Percentiles rank a stretch among this genome's conserved stretches.
phyloP scores from a whole-genome alignment of 1,140 invertebrate genomes.

The Meloidogyne floridensis region DNA sequence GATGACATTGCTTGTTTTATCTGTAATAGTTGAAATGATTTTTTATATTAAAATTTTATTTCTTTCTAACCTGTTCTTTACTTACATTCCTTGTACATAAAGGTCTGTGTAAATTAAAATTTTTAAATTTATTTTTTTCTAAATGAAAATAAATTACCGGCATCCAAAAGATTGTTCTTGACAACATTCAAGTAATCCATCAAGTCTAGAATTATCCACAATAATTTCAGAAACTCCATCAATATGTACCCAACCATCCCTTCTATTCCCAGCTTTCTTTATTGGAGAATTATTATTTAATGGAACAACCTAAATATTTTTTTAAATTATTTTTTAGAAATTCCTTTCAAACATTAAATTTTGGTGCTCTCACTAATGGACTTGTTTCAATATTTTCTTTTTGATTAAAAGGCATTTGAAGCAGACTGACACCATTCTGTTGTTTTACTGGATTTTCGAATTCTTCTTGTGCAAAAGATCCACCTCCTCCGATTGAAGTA shows the following conservation, averaged over 20 bases:
- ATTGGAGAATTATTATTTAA: constrained; percentile 10
- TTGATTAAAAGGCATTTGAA: not conserved
- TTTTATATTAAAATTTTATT: not conserved
- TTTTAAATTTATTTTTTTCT: not conserved
- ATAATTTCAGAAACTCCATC: not conserved
- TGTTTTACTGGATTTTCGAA: not conserved
- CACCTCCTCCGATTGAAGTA: constrained; percentile 9
- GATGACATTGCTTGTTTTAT: constrained; percentile 32
- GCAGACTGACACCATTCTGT: not conserved
- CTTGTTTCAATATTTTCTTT: constrained; percentile 5
- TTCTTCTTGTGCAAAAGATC: constrained; percentile 17
- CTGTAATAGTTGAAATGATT: constrained; percentile 9
- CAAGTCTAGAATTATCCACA: constrained; percentile 4
- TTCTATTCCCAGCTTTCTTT: not conserved
- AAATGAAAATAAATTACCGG: constrained; percentile 10
- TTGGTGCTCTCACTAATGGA: constrained; percentile 17
- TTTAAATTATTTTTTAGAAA: not conserved
- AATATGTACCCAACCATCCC: not conserved
- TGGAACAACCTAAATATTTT: not conserved
- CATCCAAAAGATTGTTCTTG: constrained; percentile 33
- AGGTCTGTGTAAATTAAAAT: not conserved
- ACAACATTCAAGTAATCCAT: constrained; percentile 33
- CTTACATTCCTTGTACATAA: constrained; percentile 25
- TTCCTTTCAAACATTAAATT: constrained; percentile 20
- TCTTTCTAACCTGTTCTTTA: constrained; percentile 32